Base-by-base conservation (phyloP, 2,888 invertebrate genomes). In the Malthinus seriepunctatus region DNA sequence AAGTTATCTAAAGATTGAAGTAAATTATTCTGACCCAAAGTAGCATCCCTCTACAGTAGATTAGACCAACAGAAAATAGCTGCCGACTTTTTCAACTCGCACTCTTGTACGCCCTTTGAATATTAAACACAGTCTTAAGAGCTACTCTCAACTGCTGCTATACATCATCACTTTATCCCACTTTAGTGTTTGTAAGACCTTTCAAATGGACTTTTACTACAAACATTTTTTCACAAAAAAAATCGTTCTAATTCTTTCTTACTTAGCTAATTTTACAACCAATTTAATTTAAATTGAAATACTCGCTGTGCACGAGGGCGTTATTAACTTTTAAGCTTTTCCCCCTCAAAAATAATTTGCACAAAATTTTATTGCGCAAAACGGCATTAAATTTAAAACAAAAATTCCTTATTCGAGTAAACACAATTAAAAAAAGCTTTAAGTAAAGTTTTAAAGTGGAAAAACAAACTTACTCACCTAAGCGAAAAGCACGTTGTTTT, bases 111-210 rank as follows among this genome's bases (percentile, higher is more conserved):
- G 68, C 66, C 57, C 64, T 68, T 65, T 68, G 71, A 71, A 71
- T 71, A 71, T 70, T 71, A 70, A 71, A 69, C 65, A 56, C 64
- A 65, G 66, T 68, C 69, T 69, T 68, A 69, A 69, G 69, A 67
- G 67, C 67, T 64, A 62, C 65, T 66, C 65, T 66, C 66, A 63
- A 67, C 67, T 67, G 64, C 67, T 62, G 65, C 68, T 61, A 69
- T 69, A 68, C 67, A 68, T 68, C 69, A 69, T 67, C 68, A 67
- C 68, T 69, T 68, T 69, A 69, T 67, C 69, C 62, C 64, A 62
- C 65, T 68, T 69, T 67, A 67, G 66, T 68, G 68, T 64, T 67
- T 68, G 67, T 67, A 66, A 65, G 66, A 65, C 65, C 63, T 62
- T 60, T 62, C 60, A 63, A 68, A 69, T 66, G 67, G 64, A 63